A percentile compares a stretch with the other conserved stretches of the same genome.
Evolutionary conservation across 2,888 invertebrate species (phyloP).

Genomic region (Rhaphigaster nebulosa): DNA sequence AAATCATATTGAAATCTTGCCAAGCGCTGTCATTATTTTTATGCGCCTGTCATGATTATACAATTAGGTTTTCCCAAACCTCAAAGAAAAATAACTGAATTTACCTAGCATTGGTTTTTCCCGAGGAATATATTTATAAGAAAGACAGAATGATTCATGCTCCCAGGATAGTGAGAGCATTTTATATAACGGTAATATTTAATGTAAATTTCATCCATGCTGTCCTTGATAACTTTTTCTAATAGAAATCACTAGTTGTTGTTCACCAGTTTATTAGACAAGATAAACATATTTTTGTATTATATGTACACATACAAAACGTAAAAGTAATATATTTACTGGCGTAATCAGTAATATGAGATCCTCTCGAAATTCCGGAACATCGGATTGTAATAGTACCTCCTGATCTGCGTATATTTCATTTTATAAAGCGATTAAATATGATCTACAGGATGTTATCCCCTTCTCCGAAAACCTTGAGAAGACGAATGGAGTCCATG

Average conservation of each 20-base stretch:
- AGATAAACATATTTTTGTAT: background rate
- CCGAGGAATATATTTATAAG: background rate
- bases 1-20: background rate
- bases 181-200: background rate
- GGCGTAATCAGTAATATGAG: background rate
- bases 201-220: background rate
- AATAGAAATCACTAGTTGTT: background rate
- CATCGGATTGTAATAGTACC: background rate
- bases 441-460: background rate
- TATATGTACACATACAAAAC: background rate
- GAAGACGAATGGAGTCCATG: slow-evolving; percentile 1
- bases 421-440: background rate
- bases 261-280: background rate
- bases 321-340: background rate
- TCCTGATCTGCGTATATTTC: background rate
- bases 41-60: background rate
- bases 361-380: background rate
- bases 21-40: background rate
- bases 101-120: background rate
- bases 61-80: background rate
- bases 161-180: background rate
- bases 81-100: background rate
- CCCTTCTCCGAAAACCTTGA: slow-evolving; percentile 11
- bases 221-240: background rate
- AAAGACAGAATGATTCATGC: background rate